Percentiles rank a stretch among this genome's conserved stretches.
phyloP scores from a whole-genome alignment of 2,797 vertebrate genomes.

The Otolemur crassicaudatus region DNA sequence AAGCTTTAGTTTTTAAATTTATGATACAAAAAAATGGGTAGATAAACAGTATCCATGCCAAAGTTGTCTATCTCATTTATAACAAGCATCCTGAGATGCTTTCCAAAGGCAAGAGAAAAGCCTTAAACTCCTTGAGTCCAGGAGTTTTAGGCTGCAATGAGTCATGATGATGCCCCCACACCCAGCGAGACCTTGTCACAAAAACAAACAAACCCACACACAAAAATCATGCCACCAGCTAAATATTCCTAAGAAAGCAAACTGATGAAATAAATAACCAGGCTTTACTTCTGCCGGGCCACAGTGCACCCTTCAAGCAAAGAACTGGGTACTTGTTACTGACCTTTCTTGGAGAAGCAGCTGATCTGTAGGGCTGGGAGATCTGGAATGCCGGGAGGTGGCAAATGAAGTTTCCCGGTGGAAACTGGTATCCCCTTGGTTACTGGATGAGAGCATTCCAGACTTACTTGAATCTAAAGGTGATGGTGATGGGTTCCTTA shows the following conservation, averaged over 20 bases:
- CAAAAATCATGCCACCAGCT: not conserved
- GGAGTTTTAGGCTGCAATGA: not conserved
- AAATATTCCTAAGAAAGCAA: constrained; percentile 21
- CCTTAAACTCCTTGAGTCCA: not conserved
- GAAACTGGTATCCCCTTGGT: constrained; percentile 30
- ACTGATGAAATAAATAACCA: not conserved
- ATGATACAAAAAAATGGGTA: constrained; percentile 30
- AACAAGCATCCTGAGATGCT: not conserved
- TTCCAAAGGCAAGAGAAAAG: constrained; percentile 12
- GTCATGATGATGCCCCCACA: not conserved
- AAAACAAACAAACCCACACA: not conserved
- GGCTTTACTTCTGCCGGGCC: not conserved
- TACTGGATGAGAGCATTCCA: not conserved
- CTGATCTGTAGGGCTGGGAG: constrained; percentile 66
- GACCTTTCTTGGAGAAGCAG: constrained; percentile 76
- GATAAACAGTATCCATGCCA: not conserved
- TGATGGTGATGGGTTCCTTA: constrained; percentile 65
- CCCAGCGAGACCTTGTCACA: not conserved
- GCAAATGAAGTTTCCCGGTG: constrained; percentile 36
- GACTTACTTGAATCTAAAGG: constrained; percentile 58
- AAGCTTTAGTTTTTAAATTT: not conserved
- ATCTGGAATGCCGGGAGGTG: constrained; percentile 17
- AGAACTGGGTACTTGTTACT: not conserved
- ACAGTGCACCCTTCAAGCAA: not conserved
- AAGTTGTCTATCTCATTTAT: not conserved